Base-by-base conservation (phyloP, 2,797 vertebrate species). In the Champsocephalus esox region DNA sequence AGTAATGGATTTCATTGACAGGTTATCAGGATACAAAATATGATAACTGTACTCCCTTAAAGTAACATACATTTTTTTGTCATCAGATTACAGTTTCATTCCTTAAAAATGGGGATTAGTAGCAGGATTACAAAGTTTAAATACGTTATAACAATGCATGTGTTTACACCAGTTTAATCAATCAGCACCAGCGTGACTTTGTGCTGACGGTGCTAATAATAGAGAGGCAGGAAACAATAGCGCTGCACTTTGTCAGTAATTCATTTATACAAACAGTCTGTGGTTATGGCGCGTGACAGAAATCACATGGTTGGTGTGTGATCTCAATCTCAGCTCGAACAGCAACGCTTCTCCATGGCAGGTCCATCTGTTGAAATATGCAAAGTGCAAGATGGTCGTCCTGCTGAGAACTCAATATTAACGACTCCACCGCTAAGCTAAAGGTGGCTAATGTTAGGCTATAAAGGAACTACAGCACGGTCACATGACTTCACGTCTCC, bases 281-380 rank as follows among this genome's bases (percentile, higher is more conserved):
- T 38, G 34, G 80, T 87, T 89, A 86, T 88, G 87, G 86, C 17
- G 34, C 70, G 70, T 88, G 73, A 79, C 80, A 85, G 64, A 48
- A 69, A 78, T 82, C 85, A 67, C 74, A 73, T 56, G 73, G 66
- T 28, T 48, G 55, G 69, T 73, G 57, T 78, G 71, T 62, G 75
- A 66, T 83, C 82, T 74, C 58, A 38, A 64, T 65, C 84, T 85
- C 93, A 94, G 91, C 92, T 93, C 91, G 88, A 89, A 90, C 85
- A 94, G 91, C 91, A 93, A 88, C 90, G 82, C 73, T 17, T 34
- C 91, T 80, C 90, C 41, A 76, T 14, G 84, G 91, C 89, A 14
- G 90, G 92, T 88, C 93, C 89, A 73, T 89, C 90, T 92, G 88
- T 86, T 89, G 83, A 90, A 69, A 86, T 60, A 66, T 75, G 83